Percentiles rank a stretch among this genome's conserved stretches.
phyloP scores from a whole-genome alignment of 1,140 invertebrate genomes.

The Lasioglossum baleicum region DNA sequence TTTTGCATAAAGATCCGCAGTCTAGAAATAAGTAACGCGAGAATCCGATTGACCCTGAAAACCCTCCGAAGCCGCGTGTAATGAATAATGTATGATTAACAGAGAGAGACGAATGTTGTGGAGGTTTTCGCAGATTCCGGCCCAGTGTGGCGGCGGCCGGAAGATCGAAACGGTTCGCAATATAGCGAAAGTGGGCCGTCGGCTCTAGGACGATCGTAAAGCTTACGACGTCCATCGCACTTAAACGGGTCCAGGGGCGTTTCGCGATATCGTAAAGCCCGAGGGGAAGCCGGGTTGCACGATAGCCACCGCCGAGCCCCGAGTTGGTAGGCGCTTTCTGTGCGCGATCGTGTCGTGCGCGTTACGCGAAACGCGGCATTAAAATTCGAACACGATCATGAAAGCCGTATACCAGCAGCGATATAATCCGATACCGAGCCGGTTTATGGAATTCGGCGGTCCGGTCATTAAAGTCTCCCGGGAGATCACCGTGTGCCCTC shows the following conservation, averaged over 20 bases:
- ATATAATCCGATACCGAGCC: conserved; percentile 57
- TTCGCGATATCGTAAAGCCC: conserved; percentile 69
- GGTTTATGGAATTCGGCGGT: conserved; percentile 61
- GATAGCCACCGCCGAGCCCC: conserved; percentile 1
- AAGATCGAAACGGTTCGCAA: conserved; percentile 62
- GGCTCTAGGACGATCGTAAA: conserved; percentile 63
- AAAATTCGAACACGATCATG: conserved; percentile 71
- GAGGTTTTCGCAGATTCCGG: no score
- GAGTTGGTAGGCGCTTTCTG: background rate
- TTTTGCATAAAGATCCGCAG: no score
- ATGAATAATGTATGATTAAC: no score
- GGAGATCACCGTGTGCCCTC: background rate
- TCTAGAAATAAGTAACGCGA: no score
- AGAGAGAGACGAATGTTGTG: no score
- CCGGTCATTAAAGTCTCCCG: conserved; percentile 64
- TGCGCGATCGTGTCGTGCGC: background rate
- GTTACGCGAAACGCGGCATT: conserved; percentile 53
- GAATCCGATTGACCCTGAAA: no score
- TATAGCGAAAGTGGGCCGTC: conserved; percentile 51
- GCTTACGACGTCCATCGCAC: conserved; percentile 60
- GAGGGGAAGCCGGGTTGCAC: background rate
- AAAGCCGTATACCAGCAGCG: conserved; percentile 52
- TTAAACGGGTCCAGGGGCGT: conserved; percentile 52
- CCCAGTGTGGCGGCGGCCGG: background rate
- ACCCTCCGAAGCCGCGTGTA: no score